A percentile compares a stretch with the other conserved stretches of the same genome.
Conservation (phyloP, 2,797 vertebrate species). For the Loriculus beryllinus region DNA sequence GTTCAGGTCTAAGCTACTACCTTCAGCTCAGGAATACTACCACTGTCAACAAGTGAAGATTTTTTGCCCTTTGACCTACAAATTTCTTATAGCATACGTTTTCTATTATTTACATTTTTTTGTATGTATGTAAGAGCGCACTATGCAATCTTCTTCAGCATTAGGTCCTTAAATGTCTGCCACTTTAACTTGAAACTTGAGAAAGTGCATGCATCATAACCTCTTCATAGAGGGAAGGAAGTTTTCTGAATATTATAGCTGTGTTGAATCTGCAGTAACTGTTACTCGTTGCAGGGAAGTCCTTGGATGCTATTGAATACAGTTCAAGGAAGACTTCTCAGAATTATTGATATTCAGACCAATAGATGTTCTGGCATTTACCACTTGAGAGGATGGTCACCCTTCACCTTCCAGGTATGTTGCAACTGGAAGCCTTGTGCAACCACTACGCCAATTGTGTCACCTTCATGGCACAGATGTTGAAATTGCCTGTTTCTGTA, state of each 20-base stretch:
- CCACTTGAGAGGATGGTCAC: background rate
- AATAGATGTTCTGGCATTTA: background rate
- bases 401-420: background rate
- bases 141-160: background rate
- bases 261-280: background rate
- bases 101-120: background rate
- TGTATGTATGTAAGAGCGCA: rapidly evolving
- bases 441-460: background rate
- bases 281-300: background rate
- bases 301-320: background rate
- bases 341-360: background rate
- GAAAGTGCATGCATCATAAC: background rate
- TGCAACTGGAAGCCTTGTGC: background rate
- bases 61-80: background rate
- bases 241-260: constrained; percentile 9
- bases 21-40: background rate
- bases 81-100: background rate
- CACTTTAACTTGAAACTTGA: background rate
- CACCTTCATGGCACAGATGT: background rate
- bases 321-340: background rate
- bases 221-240: background rate
- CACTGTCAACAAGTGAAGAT: background rate
- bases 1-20: background rate
- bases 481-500: background rate
- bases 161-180: background rate